Base-by-base conservation (phyloP, 2,113 vertebrate genomes). In the Alethe castanea region DNA sequence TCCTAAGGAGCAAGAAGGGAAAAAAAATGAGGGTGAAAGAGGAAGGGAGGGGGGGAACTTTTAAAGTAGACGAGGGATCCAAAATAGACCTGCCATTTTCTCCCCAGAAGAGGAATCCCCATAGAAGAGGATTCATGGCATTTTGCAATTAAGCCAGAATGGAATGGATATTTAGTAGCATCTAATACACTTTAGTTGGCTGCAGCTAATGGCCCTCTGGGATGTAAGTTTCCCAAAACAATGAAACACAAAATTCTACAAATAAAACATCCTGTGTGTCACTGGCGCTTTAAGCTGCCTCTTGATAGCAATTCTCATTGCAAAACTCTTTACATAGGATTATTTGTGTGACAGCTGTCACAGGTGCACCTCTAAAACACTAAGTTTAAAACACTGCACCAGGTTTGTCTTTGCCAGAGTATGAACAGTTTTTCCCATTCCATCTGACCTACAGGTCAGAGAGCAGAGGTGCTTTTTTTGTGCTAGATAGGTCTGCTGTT, bases 351-450 rank as follows among this genome's bases (percentile, higher is more conserved):
- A 52, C 42, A 45, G 28, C 38, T 66, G 40, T 40, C 40, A 40
- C 53, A 69, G 26, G 11, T 61, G 7, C 25, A 16, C 12, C 24
- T 86, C 36, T 67, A 6, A 47, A 79, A 71, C 33, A 23, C 6
- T 11, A 24, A 45, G 7, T 9, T 53, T 48, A 38, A 67, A 67
- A 42, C 5, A 29, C 19, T 60, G 29, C 12, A 12, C 14, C 8
- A 44, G 11, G 15, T 50, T 88, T 5, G 3, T 35, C 36, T 67
- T 74, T 80, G 24, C 53, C 19, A 44, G 20, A 48, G 6, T 14
- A 45, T 0, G 1, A 80, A 4, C 0, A 0, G 16, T 5, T 24
- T 72, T 83, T 60, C 26, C 19, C 22, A 24, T 60, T 88, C 69
- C 19, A n/a, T 38, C n/a, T 67, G 61, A 76, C 35, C 29, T 69